These are phyloP conservation scores for Paraplagusia blochii DNA, from an alignment of 2,113 vertebrate species.

Conservation along the genomic window DNA sequence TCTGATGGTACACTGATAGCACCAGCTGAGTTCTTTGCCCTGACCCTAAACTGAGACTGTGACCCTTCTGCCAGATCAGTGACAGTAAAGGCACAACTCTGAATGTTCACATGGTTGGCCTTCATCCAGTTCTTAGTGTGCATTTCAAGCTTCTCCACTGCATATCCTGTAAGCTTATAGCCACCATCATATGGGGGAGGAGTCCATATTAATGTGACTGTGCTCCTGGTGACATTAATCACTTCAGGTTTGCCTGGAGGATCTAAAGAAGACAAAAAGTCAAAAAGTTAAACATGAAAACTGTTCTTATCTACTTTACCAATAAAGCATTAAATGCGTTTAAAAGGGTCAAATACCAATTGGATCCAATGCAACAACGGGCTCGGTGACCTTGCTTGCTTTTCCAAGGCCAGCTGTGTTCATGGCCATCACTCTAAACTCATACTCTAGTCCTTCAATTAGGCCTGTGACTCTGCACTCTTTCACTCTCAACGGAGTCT, in stretches of 20 bases:
- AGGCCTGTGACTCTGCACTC: slow-evolving; percentile 93
- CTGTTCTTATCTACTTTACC: neutral
- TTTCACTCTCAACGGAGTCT: slow-evolving; percentile 90
- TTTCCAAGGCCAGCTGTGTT: slow-evolving; percentile 94
- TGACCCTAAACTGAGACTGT: slow-evolving; percentile 93
- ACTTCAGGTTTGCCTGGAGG: slow-evolving; percentile 97
- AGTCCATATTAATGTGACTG: slow-evolving; percentile 94
- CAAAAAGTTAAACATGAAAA: neutral
- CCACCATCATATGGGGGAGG: slow-evolving; percentile 96
- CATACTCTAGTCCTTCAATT: slow-evolving; percentile 95
- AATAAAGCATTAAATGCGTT: neutral
- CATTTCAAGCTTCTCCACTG: slow-evolving; percentile 91
- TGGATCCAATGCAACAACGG: slow-evolving; percentile 91
- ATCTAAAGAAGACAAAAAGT: slow-evolving; percentile 77
- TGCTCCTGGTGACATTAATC: slow-evolving; percentile 89
- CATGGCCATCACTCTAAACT: slow-evolving; percentile 98
- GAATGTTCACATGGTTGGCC: slow-evolving; percentile 95
- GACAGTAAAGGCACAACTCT: slow-evolving; percentile 91
- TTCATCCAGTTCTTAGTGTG: slow-evolving; percentile 91
- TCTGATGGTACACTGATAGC: slow-evolving; percentile 93
- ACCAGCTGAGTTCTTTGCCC: slow-evolving; percentile 94
- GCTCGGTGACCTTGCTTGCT: slow-evolving; percentile 88
- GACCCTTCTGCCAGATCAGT: slow-evolving; percentile 87
- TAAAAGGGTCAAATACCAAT: slow-evolving; percentile 81
- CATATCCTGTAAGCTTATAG: slow-evolving; percentile 92